These are phyloP conservation scores for Chanos chanos DNA, from an alignment of 2,797 vertebrate genomes.

Conservation along the genomic window DNA sequence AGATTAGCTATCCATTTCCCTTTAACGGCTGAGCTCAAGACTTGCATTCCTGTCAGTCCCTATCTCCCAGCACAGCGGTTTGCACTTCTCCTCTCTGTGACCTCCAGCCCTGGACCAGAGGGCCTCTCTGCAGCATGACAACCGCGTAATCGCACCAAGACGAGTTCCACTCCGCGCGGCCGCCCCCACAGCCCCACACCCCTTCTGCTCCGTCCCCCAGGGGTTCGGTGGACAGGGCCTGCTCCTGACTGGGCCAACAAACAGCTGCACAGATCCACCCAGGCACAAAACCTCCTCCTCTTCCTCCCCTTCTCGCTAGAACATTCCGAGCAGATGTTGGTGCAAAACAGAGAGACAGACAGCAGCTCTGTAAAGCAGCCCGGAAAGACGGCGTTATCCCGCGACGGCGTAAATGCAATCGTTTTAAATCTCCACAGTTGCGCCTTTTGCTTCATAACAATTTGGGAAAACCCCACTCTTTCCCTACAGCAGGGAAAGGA, in stretches of 20 bases:
- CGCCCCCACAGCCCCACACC: conserved; percentile 32
- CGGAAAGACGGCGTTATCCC: conserved; percentile 11
- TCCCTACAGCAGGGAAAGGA: background rate
- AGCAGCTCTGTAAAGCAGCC: conserved; percentile 10
- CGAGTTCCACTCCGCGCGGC: conserved; percentile 31
- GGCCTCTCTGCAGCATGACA: conserved; percentile 25
- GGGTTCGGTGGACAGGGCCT: conserved; percentile 21
- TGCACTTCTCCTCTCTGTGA: conserved; percentile 25
- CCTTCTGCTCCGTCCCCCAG: conserved; percentile 32
- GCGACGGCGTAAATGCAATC: too few relatives aligned
- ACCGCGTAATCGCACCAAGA: conserved; percentile 41
- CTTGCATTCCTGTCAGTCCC: conserved; percentile 30
- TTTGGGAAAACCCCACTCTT: background rate
- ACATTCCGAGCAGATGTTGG: conserved; percentile 46
- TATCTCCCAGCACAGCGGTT: conserved; percentile 7
- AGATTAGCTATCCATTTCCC: conserved; percentile 11
- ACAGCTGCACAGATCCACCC: conserved; percentile 48
- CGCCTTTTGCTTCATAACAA: background rate
- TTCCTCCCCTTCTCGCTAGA: conserved; percentile 11
- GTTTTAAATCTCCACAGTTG: too few relatives aligned
- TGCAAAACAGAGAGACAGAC: conserved; percentile 26
- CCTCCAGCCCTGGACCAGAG: conserved; percentile 20
- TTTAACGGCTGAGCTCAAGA: conserved; percentile 26
- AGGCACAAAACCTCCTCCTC: conserved; percentile 23
- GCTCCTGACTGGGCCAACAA: conserved; percentile 30